These are phyloP conservation scores for Campaea margaritaria DNA, from an alignment of 2,888 invertebrate genomes.

Conservation along the genomic window DNA sequence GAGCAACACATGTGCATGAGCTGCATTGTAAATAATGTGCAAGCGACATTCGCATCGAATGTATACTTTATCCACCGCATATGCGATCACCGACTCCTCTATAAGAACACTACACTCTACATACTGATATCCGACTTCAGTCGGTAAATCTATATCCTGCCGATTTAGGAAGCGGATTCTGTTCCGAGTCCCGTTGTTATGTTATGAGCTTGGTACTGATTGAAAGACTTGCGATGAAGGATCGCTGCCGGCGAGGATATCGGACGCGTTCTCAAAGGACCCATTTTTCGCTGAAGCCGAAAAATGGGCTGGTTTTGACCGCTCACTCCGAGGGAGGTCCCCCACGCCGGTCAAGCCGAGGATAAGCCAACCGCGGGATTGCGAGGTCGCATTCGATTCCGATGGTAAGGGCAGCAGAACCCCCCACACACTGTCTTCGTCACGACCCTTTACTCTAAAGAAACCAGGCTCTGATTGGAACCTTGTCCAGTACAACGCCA, in stretches of 20 bases:
- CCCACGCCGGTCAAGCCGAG: slow-evolving; percentile 90
- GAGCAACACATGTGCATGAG: slow-evolving; percentile 64
- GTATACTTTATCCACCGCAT: slow-evolving; percentile 51
- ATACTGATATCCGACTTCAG: slow-evolving; percentile 34
- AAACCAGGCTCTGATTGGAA: slow-evolving; percentile 32
- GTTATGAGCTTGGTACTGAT: slow-evolving; percentile 66
- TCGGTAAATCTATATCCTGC: slow-evolving; percentile 27
- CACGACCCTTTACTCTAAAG: slow-evolving; percentile 59
- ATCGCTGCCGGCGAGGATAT: slow-evolving; percentile 72
- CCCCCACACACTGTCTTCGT: slow-evolving; percentile 71
- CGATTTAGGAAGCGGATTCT: slow-evolving; percentile 42
- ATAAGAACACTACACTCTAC: slow-evolving; percentile 77
- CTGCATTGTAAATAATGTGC: slow-evolving; percentile 79
- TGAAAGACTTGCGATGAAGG: slow-evolving; percentile 81
- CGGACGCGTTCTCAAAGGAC: slow-evolving; percentile 80
- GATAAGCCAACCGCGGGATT: slow-evolving; percentile 88
- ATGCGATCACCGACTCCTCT: slow-evolving; percentile 42
- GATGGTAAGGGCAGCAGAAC: slow-evolving; percentile 88
- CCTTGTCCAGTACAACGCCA: slow-evolving; percentile 35
- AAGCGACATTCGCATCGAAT: slow-evolving; percentile 63
- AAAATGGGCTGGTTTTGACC: slow-evolving; percentile 84
- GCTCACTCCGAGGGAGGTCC: slow-evolving; percentile 85
- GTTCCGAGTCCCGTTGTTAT: slow-evolving; percentile 44
- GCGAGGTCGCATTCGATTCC: slow-evolving; percentile 90
- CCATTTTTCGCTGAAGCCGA: slow-evolving; percentile 83